Base-by-base conservation (phyloP, 2,113 vertebrate species). In the Telmatochromis brichardi region DNA sequence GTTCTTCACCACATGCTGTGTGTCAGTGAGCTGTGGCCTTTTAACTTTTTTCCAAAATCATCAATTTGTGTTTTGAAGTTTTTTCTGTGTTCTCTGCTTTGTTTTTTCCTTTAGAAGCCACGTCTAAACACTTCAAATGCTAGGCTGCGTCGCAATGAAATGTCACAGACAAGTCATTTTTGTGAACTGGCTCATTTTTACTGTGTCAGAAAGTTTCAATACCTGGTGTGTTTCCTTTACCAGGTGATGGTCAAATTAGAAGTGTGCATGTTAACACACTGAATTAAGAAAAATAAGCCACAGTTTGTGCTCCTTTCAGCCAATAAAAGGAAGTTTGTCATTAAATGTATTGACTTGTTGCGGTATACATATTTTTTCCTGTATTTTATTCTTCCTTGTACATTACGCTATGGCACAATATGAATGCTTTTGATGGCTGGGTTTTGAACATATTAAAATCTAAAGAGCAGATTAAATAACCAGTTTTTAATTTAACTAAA, bases 361-460 rank as follows among this genome's bases (percentile, higher is more conserved):
- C 86, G 88, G 92, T 91, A 90, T 93, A 93, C 81, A 88, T 94
- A 92, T 92, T 93, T 93, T 93, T 93, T 94, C 92, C 92, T 95
- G 94, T 96, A 95, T 93, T 94, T 94, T 93, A 91, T 92, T 95
- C 86, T 92, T 94, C 82, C 83, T 92, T 96, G 95, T 96, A 96
- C 93, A 95, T 95, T 94, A 93, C 31, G 92, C 92, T 95, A 96
- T 95, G 88, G 87, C 83, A 90, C 88, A 94, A 91, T 82, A 89
- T 86, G 82, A 87, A 87, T 93, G 91, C 88, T 95, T 91, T 91
- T 90, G 85, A 92, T 93, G 91, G 88, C 83, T 93, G 94, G 93
- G 86, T 95, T 93, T 65, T 93, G 88, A 95, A 94, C 91, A 94
- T 92, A 92, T 87, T 93, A 82, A 71, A 78, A 89, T 90, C 81